Percentiles rank a stretch among this genome's conserved stretches.
phyloP scores from a whole-genome alignment of 1,140 invertebrate genomes.

The Eciton burchellii region DNA sequence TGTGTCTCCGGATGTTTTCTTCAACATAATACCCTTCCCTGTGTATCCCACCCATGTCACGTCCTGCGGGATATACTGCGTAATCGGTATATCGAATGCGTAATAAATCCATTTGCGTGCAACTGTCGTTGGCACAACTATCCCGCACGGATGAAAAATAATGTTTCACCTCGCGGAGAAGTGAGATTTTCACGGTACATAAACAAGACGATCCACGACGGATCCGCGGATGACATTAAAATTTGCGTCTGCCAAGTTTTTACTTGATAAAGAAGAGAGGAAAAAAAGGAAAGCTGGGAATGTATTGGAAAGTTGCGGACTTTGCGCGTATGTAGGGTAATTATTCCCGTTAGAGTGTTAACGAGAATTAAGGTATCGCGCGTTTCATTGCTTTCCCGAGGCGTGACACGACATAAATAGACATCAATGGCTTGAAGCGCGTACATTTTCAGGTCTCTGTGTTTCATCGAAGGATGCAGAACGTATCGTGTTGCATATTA shows the following conservation, averaged over 20 bases:
- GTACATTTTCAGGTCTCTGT: too few species aligned
- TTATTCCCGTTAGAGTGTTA: too few species aligned
- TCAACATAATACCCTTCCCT: background rate
- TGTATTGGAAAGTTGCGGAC: too few species aligned
- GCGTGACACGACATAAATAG: too few species aligned
- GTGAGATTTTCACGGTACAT: conserved; percentile 24
- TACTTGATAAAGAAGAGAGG: background rate
- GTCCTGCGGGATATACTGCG: background rate
- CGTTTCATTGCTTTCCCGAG: too few species aligned
- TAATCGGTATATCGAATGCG: conserved; percentile 5
- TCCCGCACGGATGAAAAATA: conserved; percentile 13
- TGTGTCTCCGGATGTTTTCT: conserved; percentile 32
- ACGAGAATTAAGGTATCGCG: too few species aligned
- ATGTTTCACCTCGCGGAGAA: background rate
- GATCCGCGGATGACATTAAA: background rate
- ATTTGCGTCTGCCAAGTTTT: background rate
- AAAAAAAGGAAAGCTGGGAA: too few species aligned
- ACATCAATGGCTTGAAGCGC: too few species aligned
- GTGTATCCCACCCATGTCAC: background rate
- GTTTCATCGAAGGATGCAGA: too few species aligned
- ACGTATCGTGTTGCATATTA: too few species aligned
- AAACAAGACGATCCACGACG: background rate
- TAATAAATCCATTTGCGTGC: conserved; percentile 54
- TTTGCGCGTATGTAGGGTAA: too few species aligned
- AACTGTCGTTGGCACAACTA: background rate